Evolutionary conservation across 1,140 invertebrate genomes (phyloP).

Genomic region (Drosophila arawakana): DNA sequence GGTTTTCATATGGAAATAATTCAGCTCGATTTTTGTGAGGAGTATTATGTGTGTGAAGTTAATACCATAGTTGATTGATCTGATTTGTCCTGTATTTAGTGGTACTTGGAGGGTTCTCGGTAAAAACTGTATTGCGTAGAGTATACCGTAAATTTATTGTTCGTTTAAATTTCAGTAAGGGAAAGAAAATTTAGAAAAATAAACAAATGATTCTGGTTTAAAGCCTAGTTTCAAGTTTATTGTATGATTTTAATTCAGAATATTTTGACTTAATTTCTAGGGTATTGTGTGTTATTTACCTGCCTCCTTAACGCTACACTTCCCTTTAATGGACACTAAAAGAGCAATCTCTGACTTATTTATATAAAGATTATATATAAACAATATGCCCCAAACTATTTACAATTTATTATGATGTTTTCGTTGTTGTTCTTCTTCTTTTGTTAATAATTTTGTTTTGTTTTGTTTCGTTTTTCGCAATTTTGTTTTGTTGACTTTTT

Average conservation of each 20-base stretch:
- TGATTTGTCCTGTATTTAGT: constrained; percentile 7
- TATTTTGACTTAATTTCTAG: no score
- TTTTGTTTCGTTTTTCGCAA: background rate
- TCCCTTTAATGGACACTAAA: background rate
- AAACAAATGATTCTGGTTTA: no score
- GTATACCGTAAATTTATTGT: no score
- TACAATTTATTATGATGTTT: constrained; percentile 30
- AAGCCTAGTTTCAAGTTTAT: no score
- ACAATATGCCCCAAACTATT: constrained; percentile 20
- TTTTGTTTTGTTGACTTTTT: constrained; percentile 37
- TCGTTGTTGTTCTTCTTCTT: constrained; percentile 28
- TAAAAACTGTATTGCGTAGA: background rate
- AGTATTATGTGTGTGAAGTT: background rate
- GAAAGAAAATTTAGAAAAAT: no score
- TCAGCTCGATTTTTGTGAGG: background rate
- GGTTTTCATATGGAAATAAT: constrained; percentile 19
- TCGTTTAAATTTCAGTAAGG: no score
- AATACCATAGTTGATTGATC: constrained; percentile 15
- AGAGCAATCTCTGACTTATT: background rate
- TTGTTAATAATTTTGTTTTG: constrained; percentile 29
- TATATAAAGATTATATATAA: background rate
- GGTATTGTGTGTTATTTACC: no score
- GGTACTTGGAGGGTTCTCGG: background rate
- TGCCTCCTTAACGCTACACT: no score
- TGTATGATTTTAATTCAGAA: no score